Evolutionary conservation across 2,113 vertebrate genomes (phyloP).

Genomic region (Phrynosoma blainvillii): DNA sequence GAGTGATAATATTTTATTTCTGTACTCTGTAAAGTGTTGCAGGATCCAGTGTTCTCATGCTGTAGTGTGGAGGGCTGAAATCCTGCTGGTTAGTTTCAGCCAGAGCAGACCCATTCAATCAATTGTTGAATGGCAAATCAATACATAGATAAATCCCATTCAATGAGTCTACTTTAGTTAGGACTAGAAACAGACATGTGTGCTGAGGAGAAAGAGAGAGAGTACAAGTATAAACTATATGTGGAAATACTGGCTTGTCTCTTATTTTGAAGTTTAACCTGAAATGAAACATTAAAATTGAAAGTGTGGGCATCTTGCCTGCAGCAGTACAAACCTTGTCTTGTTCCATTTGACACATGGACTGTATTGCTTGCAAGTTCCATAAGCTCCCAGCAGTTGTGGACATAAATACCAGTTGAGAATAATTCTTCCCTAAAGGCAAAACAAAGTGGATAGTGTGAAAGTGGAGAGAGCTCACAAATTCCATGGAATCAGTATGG

Average conservation of each 20-base stretch:
- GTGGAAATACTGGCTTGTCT: neutral
- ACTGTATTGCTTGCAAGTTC: constrained; percentile 93
- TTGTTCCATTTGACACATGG: constrained; percentile 97
- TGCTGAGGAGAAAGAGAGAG: no score
- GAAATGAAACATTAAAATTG: neutral
- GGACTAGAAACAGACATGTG: neutral
- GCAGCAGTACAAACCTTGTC: constrained; percentile 83
- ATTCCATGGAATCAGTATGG: constrained; percentile 17
- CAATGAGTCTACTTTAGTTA: neutral
- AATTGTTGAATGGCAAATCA: no score
- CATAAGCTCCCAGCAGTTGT: constrained; percentile 95
- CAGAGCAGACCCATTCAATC: no score
- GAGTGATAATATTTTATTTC: neutral
- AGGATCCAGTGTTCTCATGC: constrained; percentile 22
- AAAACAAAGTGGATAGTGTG: constrained; percentile 1
- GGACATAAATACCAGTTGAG: constrained; percentile 96
- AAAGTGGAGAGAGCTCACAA: constrained; percentile 47
- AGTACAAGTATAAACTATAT: neutral
- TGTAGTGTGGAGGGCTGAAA: no score
- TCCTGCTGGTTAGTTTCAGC: no score
- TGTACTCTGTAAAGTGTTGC: constrained; percentile 27
- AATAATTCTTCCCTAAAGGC: constrained; percentile 86
- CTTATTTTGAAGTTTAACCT: constrained; percentile 30
- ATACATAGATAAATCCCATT: neutral
- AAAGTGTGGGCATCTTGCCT: constrained; percentile 16